Base-by-base conservation (phyloP, 2,113 vertebrate genomes). In the Oreamnos americanus region DNA sequence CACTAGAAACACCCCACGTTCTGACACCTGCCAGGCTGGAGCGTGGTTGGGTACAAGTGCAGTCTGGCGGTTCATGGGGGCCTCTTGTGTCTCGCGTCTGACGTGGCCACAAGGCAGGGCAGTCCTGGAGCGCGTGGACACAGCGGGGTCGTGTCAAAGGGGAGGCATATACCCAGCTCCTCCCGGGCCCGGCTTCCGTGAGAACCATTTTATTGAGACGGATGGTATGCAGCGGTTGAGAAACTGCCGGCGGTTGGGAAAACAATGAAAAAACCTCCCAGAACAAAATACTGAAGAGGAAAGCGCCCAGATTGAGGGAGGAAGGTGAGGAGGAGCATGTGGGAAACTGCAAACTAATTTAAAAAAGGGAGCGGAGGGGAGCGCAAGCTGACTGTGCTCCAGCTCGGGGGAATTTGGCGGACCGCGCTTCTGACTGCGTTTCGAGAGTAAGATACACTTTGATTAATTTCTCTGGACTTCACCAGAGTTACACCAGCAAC, bases 381-480 rank as follows among this genome's bases (percentile, higher is more conserved):
- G 30, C 30, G 2, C 25, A 23, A 81, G 23, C 92, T 47, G 85
- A 26, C 39, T 43, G 0, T 3, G 97, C 87, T 96, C 97, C 97
- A 95, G 97, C 6, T 94, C 97, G 39, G 19, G 86, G 96, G 95
- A 96, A 92, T 92, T 96, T 95, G 97, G 98, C 98, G 60, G 98
- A 96, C 93, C 94, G 97, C 33, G 16, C 85, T 3, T 90, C 98
- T 97, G 58, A 8, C 94, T 94, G 62, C 2, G 5, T 92, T 97
- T 87, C 74, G 39, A 45, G 87, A 96, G 96, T 26, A 92, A 92
- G 97, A 96, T 33, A 15, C 0, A n/a, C 95, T 98, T 97, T 98
- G 98, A 98, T 98, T 98, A 92, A 98, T 98, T 98, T 94, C 97
- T 78, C 88, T 58, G 87, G 96, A 15, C 97, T 94, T 86, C 97